Percentiles rank a stretch among this genome's conserved stretches.
phyloP scores from a whole-genome alignment of 2,113 vertebrate genomes.

The Promerops cafer region DNA sequence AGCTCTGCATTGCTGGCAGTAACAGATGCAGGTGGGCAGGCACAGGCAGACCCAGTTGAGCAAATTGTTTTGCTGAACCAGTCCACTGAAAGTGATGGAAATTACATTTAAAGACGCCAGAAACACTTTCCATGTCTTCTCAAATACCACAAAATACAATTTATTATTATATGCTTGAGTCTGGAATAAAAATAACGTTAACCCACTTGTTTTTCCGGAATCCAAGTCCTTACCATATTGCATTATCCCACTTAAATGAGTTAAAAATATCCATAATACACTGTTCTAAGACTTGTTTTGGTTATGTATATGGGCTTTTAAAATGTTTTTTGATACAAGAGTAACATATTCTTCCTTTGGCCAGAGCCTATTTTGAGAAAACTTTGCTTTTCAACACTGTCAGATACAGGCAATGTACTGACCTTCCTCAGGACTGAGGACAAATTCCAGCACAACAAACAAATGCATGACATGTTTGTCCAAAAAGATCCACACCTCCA shows the following conservation, averaged over 20 bases:
- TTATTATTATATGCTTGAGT: neutral
- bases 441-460: neutral
- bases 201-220: neutral
- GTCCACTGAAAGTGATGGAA: neutral
- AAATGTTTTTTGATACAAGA: neutral
- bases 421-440: neutral
- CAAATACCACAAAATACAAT: neutral
- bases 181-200: neutral
- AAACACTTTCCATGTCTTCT: neutral
- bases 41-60: neutral
- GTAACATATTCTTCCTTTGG: neutral
- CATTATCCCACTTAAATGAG: neutral
- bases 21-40: neutral
- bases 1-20: neutral
- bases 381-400: neutral
- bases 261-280: neutral
- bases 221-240: neutral
- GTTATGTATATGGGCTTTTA: neutral
- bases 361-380: neutral
- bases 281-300: neutral
- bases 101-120: constrained; percentile 7
- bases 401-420: neutral
- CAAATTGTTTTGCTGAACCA: neutral
- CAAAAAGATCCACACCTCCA: neutral
- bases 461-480: neutral